These are phyloP conservation scores for Marcusenius ussheri DNA, from an alignment of 2,113 vertebrate genomes.

Conservation along the genomic window DNA sequence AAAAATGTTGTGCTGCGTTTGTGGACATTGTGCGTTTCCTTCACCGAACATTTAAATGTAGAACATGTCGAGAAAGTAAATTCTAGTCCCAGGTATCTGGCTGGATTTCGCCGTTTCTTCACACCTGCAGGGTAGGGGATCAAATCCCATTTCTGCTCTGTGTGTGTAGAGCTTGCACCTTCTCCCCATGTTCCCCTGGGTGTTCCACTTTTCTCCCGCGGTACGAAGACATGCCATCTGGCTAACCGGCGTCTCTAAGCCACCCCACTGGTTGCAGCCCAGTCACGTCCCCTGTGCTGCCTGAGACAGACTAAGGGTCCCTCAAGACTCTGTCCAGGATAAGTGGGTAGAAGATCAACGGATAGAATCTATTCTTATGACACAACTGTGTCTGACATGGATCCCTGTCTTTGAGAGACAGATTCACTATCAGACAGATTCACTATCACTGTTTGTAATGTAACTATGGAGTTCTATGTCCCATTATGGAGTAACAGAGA, in stretches of 20 bases:
- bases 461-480: background rate
- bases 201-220: background rate
- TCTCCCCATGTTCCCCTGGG: background rate
- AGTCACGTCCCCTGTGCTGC: background rate
- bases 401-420: background rate
- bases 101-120: background rate
- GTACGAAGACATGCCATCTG: background rate
- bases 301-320: background rate
- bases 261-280: background rate
- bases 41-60: background rate
- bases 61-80: background rate
- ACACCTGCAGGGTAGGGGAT: background rate
- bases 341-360: background rate
- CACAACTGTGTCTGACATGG: background rate
- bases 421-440: background rate
- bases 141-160: background rate
- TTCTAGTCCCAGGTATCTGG: background rate
- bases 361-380: background rate
- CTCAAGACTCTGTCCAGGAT: background rate
- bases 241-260: background rate
- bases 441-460: background rate
- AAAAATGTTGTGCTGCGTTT: background rate
- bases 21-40: background rate
- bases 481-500: background rate
- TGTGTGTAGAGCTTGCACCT: background rate